Percentiles rank a stretch among this genome's conserved stretches.
phyloP scores from a whole-genome alignment of 2,797 vertebrate species.

The Hydrophis major region DNA sequence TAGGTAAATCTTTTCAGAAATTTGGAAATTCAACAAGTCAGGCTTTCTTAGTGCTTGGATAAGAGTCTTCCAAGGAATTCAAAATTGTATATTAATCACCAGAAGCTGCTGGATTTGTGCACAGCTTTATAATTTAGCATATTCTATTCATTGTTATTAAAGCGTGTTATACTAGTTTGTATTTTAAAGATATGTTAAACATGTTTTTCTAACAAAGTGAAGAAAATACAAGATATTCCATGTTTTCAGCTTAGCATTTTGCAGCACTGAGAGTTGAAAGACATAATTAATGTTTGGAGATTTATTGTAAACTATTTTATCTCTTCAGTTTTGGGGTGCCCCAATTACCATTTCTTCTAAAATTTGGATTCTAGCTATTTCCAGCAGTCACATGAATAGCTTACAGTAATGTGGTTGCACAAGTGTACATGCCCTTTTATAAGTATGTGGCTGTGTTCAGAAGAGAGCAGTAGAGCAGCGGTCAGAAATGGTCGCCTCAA shows the following conservation, averaged over 20 bases:
- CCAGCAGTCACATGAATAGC: not conserved
- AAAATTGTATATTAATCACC: not conserved
- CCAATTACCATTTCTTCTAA: not conserved
- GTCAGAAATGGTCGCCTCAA: too few species aligned
- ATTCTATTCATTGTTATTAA: not conserved
- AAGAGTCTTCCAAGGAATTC: not conserved
- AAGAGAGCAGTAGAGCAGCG: too few species aligned
- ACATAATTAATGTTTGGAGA: not conserved
- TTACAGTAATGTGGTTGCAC: too few species aligned
- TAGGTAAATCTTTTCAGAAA: not conserved
- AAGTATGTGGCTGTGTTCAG: too few species aligned
- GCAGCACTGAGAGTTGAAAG: not conserved
- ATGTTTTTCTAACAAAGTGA: not conserved
- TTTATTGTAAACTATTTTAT: not conserved
- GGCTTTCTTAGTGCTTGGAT: not conserved
- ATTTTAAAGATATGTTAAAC: not conserved
- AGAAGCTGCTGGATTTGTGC: not conserved
- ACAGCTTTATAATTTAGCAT: not conserved
- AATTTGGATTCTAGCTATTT: not conserved
- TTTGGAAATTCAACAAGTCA: not conserved
- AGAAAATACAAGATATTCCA: not conserved
- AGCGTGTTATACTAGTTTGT: not conserved
- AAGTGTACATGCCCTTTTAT: too few species aligned
- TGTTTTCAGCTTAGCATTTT: not conserved
- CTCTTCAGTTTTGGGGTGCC: not conserved